These are phyloP conservation scores for Acestrorhynchus altus DNA, from an alignment of 2,797 vertebrate genomes.

Conservation along the genomic window DNA sequence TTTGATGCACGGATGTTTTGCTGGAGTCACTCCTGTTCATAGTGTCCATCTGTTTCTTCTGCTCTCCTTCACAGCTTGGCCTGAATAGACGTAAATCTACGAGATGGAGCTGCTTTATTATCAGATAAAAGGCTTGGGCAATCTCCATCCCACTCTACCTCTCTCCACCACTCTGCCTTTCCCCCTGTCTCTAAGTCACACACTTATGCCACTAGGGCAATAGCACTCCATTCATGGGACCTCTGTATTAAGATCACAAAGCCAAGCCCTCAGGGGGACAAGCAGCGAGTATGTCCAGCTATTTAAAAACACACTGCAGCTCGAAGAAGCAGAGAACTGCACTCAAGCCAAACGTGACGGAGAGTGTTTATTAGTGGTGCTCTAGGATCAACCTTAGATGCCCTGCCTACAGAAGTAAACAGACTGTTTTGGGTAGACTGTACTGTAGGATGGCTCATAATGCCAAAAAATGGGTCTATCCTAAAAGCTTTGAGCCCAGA, in stretches of 20 bases:
- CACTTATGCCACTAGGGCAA: slow-evolving; percentile 17
- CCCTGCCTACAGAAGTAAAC: neutral
- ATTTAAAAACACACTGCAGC: slow-evolving; percentile 37
- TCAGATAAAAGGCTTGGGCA: slow-evolving; percentile 18
- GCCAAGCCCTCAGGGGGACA: slow-evolving; percentile 45
- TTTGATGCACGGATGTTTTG: slow-evolving; percentile 13
- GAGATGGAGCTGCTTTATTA: slow-evolving; percentile 18
- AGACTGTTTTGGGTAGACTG: neutral
- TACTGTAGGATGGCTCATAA: neutral
- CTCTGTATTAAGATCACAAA: slow-evolving; percentile 50
- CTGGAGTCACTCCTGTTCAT: neutral
- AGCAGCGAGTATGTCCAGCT: slow-evolving; percentile 38
- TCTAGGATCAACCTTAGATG: neutral
- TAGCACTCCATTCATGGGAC: slow-evolving; percentile 27
- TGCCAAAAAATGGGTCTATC: too few relatives aligned
- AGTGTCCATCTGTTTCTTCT: slow-evolving; percentile 5
- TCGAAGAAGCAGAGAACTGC: slow-evolving; percentile 10
- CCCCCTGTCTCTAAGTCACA: slow-evolving; percentile 23
- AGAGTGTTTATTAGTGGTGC: slow-evolving; percentile 17
- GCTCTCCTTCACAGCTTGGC: neutral
- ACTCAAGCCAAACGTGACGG: slow-evolving; percentile 25
- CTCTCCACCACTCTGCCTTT: slow-evolving; percentile 6
- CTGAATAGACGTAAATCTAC: slow-evolving; percentile 24
- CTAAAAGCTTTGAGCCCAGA: too few relatives aligned
- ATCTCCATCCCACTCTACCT: neutral